Evolutionary conservation across 2,888 invertebrate genomes (phyloP).

Genomic region (Cheilosia variabilis): DNA sequence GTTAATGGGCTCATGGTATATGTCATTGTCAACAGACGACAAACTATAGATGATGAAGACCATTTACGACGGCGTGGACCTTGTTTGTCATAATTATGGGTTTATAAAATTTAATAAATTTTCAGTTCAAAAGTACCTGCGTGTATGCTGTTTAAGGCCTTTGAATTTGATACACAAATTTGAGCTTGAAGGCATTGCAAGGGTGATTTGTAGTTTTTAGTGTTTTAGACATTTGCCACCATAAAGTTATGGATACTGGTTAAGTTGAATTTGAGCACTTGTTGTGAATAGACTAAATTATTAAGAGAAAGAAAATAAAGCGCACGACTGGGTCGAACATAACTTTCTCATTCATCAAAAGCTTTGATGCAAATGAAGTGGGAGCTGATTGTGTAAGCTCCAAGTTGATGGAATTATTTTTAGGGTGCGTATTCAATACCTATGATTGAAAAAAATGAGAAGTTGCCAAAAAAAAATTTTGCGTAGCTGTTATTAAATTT

Average conservation of each 20-base stretch:
- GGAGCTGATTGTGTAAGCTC: too few relatives aligned
- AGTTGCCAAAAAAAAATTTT: too few relatives aligned
- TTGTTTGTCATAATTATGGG: constrained; percentile 39
- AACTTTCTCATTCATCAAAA: too few relatives aligned
- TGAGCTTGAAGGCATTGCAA: not conserved
- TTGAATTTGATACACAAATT: not conserved
- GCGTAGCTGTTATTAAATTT: too few relatives aligned
- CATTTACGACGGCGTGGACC: constrained; percentile 32
- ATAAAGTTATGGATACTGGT: constrained; percentile 4
- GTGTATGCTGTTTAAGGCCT: constrained; percentile 20
- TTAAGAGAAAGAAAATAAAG: too few relatives aligned
- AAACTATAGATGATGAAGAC: constrained; percentile 63
- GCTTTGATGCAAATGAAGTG: too few relatives aligned
- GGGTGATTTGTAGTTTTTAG: constrained; percentile 44
- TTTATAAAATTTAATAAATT: constrained; percentile 65
- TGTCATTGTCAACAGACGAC: constrained; percentile 73
- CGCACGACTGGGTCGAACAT: too few relatives aligned
- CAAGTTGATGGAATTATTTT: too few relatives aligned
- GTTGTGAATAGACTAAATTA: constrained; percentile 17
- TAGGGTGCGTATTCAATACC: too few relatives aligned
- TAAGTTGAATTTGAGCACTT: constrained; percentile 12
- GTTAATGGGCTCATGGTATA: constrained; percentile 69
- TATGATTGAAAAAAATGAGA: too few relatives aligned
- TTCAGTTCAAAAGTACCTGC: constrained; percentile 9
- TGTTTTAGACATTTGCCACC: constrained; percentile 47